Evolutionary conservation across 30 jellyfish, hydroid and myxozoan genomes (phyloP), one percentile per base, ranked within the genome.

Genomic region (Chrysaora quinquecirrha): DNA sequence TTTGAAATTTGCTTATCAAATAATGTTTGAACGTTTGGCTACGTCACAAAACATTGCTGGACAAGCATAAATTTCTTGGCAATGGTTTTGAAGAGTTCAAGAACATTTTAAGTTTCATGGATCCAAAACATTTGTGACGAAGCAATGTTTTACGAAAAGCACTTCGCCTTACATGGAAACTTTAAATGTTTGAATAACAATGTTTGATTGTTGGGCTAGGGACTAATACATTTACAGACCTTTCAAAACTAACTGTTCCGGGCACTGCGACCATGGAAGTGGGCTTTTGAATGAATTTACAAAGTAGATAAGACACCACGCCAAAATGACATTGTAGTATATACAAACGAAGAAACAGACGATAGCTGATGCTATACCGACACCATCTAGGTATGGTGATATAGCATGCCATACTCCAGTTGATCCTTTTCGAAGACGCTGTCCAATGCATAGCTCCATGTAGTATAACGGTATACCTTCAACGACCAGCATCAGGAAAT

Each of bases 371-470:
- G 99, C 99, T 19, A 94, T 54, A 30, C 99, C 99, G 18, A 94
- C 89, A 30, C 99, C 99, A 80, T 94, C 99, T 72, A 94, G 63
- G 64, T 94, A 94, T 2, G 96, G 97, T 0, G 99, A 94, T 34
- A 94, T 82, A 11, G 84, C 76, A 82, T 94, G 99, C 99, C 99
- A 94, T 2, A 88, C 99, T 0, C 97, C 99, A 33, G 95, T 34
- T 0, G 96, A 81, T 33, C 99, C 99, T 48, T 87, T 81, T 50
- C 99, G 96, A 31, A 94, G 94, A 56, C 99, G 93, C 93, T 94
- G 99, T 30, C 99, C 99, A 48, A 94, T 80, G 83, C 97, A 87
- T 28, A 94, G 87, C 58, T 94, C 99, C 99, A 94, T 87, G 91
- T 94, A 94, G 75, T 94, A 94, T 32, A 94, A 68, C 11, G 99